Conservation (phyloP, 64 coral and sea anemone genomes). For the Trachythela sp. region DNA sequence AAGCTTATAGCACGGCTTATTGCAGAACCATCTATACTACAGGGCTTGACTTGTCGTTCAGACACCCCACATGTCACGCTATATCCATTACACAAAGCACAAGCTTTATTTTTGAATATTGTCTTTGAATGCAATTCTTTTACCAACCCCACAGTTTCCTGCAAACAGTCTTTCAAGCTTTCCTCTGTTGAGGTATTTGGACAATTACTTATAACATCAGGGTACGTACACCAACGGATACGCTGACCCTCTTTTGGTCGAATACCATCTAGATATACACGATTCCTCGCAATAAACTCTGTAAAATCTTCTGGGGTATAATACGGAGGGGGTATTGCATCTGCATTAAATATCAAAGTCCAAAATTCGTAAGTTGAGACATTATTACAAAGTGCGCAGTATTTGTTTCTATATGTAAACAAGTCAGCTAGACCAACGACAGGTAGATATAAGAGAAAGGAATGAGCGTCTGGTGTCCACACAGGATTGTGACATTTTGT, state of each 20-base stretch:
- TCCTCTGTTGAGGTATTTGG: not conserved
- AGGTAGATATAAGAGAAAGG: not conserved
- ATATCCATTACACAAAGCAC: not conserved
- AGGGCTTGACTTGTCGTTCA: not conserved
- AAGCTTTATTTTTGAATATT: not conserved
- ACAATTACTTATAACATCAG: not conserved
- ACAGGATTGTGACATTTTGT: not conserved
- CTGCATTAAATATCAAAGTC: not conserved
- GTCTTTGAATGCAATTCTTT: not conserved
- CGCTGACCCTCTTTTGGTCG: not conserved
- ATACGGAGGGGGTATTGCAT: not conserved
- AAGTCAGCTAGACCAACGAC: not conserved
- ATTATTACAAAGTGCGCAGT: not conserved
- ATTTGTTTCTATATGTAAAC: constrained; percentile 4
- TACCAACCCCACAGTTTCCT: not conserved
- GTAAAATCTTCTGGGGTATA: not conserved
- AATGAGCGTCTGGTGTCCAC: not conserved
- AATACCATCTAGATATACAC: not conserved
- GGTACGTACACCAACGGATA: not conserved
- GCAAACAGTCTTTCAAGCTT: not conserved
- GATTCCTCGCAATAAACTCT: not conserved
- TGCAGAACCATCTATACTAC: not conserved
- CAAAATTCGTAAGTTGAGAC: not conserved
- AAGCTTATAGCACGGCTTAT: constrained; percentile 10
- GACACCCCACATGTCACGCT: not conserved